Evolutionary conservation across 2,113 vertebrate species (phyloP).

Genomic region (Tragelaphus strepsiceros): DNA sequence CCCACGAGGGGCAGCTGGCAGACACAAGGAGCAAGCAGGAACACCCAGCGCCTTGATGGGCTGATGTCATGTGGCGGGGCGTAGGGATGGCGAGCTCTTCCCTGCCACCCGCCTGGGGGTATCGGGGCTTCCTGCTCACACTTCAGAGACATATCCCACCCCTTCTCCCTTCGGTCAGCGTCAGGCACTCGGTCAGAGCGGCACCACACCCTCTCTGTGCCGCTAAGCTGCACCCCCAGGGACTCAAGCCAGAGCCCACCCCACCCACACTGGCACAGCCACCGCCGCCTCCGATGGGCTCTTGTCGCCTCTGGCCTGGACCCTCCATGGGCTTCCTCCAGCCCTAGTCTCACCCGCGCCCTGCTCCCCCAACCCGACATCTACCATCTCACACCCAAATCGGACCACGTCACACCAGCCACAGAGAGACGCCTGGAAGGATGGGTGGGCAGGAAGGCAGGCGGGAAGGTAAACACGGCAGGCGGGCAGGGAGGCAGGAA

Average conservation of each 20-base stretch:
- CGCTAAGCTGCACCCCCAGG: not conserved
- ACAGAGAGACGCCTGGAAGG: not conserved
- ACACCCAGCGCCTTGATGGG: fast-evolving
- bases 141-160: not conserved
- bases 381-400: not conserved
- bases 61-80: fast-evolving
- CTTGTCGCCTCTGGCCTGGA: not conserved
- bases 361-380: not conserved
- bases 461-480: not conserved
- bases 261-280: not conserved
- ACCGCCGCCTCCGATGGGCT: fast-evolving
- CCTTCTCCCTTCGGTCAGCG: not conserved
- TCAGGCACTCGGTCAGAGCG: not conserved
- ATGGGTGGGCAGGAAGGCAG: not conserved
- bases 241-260: not conserved
- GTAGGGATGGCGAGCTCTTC: not conserved
- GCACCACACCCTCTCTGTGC: not conserved
- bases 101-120: not conserved
- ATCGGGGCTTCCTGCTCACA: not conserved
- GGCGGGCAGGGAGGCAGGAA: fast-evolving
- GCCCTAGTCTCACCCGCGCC: not conserved
- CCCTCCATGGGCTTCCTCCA: not conserved
- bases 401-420: fast-evolving
- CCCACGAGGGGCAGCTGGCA: not conserved
- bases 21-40: not conserved